These are phyloP conservation scores for Propithecus deckenii DNA, from an alignment of 2,797 vertebrate genomes.

Conservation along the genomic window DNA sequence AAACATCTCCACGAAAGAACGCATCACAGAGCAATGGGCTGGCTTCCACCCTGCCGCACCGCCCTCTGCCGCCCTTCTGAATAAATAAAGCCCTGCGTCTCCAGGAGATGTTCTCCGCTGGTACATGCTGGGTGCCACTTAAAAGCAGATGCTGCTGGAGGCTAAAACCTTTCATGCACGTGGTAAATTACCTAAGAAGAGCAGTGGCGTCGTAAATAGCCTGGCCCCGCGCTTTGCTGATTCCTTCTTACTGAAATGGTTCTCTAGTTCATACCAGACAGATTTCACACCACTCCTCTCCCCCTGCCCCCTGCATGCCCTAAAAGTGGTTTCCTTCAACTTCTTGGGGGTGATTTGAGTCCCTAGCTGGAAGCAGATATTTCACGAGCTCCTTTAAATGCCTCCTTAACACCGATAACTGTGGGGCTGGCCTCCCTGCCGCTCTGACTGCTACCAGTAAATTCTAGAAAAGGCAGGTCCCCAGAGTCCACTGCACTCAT, in stretches of 20 bases:
- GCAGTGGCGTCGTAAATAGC: conserved; percentile 45
- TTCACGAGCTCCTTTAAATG: neutral
- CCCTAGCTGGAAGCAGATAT: neutral
- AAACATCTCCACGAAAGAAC: neutral
- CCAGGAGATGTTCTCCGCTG: neutral
- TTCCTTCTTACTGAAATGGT: neutral
- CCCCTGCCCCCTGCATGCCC: neutral
- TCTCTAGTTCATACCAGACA: neutral
- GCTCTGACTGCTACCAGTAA: neutral
- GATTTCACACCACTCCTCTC: neutral
- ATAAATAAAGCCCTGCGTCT: neutral
- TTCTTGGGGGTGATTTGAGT: neutral
- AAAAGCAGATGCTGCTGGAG: neutral
- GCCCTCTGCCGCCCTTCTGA: neutral
- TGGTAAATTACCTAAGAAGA: conserved; percentile 17
- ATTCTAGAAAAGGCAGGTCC: neutral
- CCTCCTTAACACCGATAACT: neutral
- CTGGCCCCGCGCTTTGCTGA: conserved; percentile 33
- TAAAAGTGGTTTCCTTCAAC: neutral
- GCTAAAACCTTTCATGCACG: neutral
- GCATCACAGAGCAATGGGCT: neutral
- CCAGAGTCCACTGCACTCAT: neutral
- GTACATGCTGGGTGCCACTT: neutral
- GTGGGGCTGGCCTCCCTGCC: neutral
- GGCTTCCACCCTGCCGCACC: neutral